Conservation (phyloP, 2,113 vertebrate species). For the Triplophysa tibetana region DNA sequence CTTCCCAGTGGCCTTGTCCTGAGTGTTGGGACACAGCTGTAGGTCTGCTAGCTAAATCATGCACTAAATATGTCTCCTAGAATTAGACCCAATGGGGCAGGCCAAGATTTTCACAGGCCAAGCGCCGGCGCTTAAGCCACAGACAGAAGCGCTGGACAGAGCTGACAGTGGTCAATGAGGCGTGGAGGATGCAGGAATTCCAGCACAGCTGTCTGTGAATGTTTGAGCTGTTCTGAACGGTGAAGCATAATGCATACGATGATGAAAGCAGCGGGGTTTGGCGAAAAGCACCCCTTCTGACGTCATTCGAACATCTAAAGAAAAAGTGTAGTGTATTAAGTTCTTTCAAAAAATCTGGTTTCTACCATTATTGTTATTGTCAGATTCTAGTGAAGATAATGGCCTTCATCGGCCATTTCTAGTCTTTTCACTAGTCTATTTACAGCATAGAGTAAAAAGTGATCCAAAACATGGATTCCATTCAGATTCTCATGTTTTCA, state of each 20-base stretch:
- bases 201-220: slow-evolving; percentile 60
- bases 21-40: slow-evolving; percentile 78
- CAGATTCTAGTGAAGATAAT: background rate
- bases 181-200: slow-evolving; percentile 62
- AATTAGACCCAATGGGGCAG: slow-evolving; percentile 67
- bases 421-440: background rate
- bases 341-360: no score
- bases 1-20: slow-evolving; percentile 72
- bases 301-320: no score
- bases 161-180: slow-evolving; percentile 48
- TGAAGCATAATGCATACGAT: slow-evolving; percentile 50
- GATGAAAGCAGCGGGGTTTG: slow-evolving; percentile 4
- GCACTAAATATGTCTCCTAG: slow-evolving; percentile 79
- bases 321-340: no score
- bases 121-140: slow-evolving; percentile 58
- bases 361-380: background rate
- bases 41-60: slow-evolving; percentile 79
- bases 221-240: slow-evolving; percentile 56
- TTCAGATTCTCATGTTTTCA: slow-evolving; percentile 3
- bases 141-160: slow-evolving; percentile 53
- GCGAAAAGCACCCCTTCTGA: no score
- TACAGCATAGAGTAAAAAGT: background rate
- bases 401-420: background rate
- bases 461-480: background rate
- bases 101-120: slow-evolving; percentile 58